phyloP scores from a whole-genome alignment of 1,140 invertebrate species.

The Drosophila saltans region DNA sequence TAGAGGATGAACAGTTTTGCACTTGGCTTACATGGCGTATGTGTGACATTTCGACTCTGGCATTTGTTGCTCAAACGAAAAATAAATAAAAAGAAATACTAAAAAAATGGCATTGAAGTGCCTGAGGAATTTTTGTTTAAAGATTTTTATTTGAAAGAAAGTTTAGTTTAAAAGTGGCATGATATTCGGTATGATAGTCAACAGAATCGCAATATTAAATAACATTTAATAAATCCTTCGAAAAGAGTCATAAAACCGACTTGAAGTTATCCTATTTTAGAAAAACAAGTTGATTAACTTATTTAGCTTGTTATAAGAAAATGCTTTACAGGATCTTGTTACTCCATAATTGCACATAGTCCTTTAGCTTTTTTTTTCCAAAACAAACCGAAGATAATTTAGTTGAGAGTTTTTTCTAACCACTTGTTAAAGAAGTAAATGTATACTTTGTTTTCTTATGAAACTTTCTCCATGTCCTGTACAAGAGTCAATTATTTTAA shows the following conservation, averaged over 20 bases:
- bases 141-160: neutral
- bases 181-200: no score
- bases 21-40: slow-evolving; percentile 8
- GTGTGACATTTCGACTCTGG: slow-evolving; percentile 6
- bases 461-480: slow-evolving; percentile 16
- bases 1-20: slow-evolving; percentile 11
- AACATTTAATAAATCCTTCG: no score
- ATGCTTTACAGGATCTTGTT: no score
- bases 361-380: no score
- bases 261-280: no score
- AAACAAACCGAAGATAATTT: no score
- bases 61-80: neutral
- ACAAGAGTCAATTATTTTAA: slow-evolving; percentile 51
- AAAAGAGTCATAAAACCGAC: no score
- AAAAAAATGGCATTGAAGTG: neutral
- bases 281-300: no score
- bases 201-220: no score
- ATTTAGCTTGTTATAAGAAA: no score
- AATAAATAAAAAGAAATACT: neutral
- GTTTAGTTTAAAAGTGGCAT: neutral
- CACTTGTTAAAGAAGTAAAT: neutral
- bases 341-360: no score
- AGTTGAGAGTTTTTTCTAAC: no score
- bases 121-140: neutral
- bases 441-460: neutral